Evolutionary conservation across 2,797 vertebrate genomes (phyloP).

Genomic region (Fistularia commersonii): DNA sequence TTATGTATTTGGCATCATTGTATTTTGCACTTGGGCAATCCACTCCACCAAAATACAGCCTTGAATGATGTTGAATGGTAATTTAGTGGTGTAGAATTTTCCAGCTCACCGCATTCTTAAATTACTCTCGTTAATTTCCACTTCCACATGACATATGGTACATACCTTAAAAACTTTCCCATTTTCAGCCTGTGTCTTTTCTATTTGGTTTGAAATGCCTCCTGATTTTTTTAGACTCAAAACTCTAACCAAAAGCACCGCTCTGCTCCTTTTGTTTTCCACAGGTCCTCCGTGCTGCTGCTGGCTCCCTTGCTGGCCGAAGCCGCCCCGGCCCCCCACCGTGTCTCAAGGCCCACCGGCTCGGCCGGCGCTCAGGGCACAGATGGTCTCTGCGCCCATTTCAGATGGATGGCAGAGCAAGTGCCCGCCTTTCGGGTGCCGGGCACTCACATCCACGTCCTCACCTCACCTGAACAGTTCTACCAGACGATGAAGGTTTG

Average conservation of each 20-base stretch:
- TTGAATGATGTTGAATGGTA: too few species aligned
- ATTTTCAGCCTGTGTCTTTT: background rate
- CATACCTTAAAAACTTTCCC: too few species aligned
- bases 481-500: conserved; percentile 92
- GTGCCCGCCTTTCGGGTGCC: conserved; percentile 89
- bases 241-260: background rate
- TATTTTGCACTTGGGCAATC: too few species aligned
- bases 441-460: conserved; percentile 81
- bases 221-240: background rate
- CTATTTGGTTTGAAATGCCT: background rate
- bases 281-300: conserved; percentile 88
- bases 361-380: conserved; percentile 74
- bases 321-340: conserved; percentile 66
- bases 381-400: conserved; percentile 72
- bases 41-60: too few species aligned
- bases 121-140: too few species aligned
- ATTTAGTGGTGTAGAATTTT: too few species aligned
- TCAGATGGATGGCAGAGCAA: conserved; percentile 90
- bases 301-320: conserved; percentile 87
- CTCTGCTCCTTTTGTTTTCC: background rate
- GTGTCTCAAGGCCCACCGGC: conserved; percentile 57
- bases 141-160: too few species aligned
- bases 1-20: too few species aligned
- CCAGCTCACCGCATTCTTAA: too few species aligned
- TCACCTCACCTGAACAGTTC: conserved; percentile 88